phyloP scores from a whole-genome alignment of 2,797 vertebrate species.

The Mormyrus hasselquistii region DNA sequence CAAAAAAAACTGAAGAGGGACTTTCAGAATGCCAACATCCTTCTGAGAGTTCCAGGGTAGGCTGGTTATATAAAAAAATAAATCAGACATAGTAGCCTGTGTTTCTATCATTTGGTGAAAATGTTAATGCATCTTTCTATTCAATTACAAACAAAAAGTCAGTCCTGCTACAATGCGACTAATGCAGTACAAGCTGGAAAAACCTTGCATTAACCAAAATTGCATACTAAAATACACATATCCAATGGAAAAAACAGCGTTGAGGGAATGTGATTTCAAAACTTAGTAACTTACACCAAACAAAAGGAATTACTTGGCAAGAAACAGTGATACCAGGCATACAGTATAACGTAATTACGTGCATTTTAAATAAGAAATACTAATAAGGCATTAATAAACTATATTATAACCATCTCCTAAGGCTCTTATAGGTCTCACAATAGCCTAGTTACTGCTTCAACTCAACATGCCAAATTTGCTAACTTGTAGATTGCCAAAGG shows the following conservation, averaged over 20 bases:
- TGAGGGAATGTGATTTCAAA: not conserved
- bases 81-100: not conserved
- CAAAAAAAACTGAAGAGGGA: not conserved
- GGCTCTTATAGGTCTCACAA: not conserved
- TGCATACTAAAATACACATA: not conserved
- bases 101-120: not conserved
- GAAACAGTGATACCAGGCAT: not conserved
- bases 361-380: not conserved
- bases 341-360: not conserved
- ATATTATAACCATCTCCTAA: not conserved
- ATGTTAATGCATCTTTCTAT: not conserved
- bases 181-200: not conserved
- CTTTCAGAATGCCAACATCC: not conserved
- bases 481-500: not conserved
- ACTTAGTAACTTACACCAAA: not conserved
- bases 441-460: not conserved
- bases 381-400: not conserved
- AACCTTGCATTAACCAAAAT: not conserved
- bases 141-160: not conserved
- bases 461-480: not conserved
- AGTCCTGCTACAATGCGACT: not conserved
- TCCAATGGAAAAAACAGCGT: not conserved
- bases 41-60: not conserved
- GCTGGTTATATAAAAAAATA: not conserved
- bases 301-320: not conserved